These are phyloP conservation scores for Zalophus californianus DNA, from an alignment of 2,797 vertebrate species.

Conservation along the genomic window DNA sequence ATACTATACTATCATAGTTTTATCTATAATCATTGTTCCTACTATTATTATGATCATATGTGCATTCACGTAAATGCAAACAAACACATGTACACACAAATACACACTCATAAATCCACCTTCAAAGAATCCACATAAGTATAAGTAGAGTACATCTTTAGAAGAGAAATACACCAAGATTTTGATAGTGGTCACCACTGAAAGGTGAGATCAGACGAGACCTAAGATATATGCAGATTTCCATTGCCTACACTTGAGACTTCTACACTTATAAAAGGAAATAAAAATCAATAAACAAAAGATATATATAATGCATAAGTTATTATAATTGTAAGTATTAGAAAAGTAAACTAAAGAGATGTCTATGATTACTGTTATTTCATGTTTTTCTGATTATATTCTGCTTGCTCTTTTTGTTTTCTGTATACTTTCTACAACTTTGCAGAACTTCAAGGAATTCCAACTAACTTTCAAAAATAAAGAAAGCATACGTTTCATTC, in stretches of 20 bases:
- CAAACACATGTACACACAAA: not conserved
- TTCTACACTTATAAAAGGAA: not conserved
- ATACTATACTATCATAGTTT: not conserved
- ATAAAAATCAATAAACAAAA: not conserved
- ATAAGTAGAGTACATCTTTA: not conserved
- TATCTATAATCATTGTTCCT: not conserved
- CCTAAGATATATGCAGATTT: not conserved
- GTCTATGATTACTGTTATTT: not conserved
- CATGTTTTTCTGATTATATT: not conserved
- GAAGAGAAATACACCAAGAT: not conserved
- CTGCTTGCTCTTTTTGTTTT: not conserved
- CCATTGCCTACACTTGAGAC: not conserved
- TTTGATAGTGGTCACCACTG: not conserved
- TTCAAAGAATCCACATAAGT: not conserved
- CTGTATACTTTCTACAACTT: not conserved
- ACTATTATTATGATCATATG: not conserved
- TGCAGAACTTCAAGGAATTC: not conserved
- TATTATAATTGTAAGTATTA: not conserved
- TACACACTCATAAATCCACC: not conserved
- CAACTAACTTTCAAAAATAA: not conserved
- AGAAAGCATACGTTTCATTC: not conserved
- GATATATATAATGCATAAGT: not conserved
- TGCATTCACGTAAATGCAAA: not conserved
- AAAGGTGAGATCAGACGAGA: not conserved
- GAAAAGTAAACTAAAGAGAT: not conserved